Conservation (phyloP, 2,797 vertebrate species). For the Peromyscus attwateri region DNA sequence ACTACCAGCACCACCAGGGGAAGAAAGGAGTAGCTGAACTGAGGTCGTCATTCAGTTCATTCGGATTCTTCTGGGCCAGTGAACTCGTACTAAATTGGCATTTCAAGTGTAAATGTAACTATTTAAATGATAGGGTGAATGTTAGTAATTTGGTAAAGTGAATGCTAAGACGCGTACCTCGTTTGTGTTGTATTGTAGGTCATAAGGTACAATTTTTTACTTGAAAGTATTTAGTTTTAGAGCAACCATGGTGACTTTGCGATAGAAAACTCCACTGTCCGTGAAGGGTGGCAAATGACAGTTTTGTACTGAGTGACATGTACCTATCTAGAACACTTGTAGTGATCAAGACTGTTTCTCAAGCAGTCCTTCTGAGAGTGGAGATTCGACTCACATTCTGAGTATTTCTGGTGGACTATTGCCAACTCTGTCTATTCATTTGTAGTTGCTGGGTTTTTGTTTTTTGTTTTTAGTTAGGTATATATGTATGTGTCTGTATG, state of each 20-base stretch:
- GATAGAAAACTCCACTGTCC: background rate
- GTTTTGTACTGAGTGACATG: background rate
- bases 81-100: conserved; percentile 31
- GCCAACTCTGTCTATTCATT: background rate
- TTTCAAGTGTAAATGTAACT: conserved; percentile 10
- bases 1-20: background rate
- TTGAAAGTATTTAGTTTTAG: conserved; percentile 56
- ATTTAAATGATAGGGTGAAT: conserved; percentile 8
- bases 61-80: background rate
- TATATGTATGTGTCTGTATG: background rate
- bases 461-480: background rate
- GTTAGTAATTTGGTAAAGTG: conserved; percentile 58
- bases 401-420: background rate
- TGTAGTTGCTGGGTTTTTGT: background rate
- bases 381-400: conserved; percentile 2
- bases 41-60: background rate
- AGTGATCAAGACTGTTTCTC: background rate
- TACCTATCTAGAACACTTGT: background rate
- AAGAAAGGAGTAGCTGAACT: background rate
- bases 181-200: conserved; percentile 29
- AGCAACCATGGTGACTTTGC: conserved; percentile 23
- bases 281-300: background rate
- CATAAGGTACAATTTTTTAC: background rate
- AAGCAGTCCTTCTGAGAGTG: background rate
- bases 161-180: background rate